Evolutionary conservation across 2,113 vertebrate species (phyloP), one percentile per base, ranked within the genome.

Genomic region (Prochilodus magdalenae): DNA sequence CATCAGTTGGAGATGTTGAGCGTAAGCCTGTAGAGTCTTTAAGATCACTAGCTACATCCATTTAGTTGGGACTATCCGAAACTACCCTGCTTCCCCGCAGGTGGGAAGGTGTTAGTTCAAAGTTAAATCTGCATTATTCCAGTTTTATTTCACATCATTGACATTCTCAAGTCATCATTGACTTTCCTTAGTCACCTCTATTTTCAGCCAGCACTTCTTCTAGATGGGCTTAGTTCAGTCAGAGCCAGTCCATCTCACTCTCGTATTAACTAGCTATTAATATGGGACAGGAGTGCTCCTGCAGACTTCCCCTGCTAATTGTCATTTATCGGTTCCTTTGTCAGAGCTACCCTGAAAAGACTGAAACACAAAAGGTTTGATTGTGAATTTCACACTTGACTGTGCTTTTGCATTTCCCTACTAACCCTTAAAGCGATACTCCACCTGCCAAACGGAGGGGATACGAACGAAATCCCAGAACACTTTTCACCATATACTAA

Each of bases 261-360:
- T 18, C 20, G 47, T 76, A 26, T 80, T 82, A 80, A 80, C 30
- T 71, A 67, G 40, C n/a, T 59, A 75, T 83, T 75, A 79, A 75
- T 83, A 79, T 67, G 40, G 40, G 29, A 77, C 51, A 75, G 65
- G 49, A 60, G 44, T 26, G 30, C 75, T 81, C 73, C 51, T 62
- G 60, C 63, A 72, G 79, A 57, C 66, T 33, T 51, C 24, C 72
- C 73, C 70, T 66, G 24, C 47, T 82, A 79, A 84, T 85, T 77
- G 81, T 70, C 77, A 83, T 86, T 83, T 83, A 83, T 85, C 77
- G 57, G 80, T 83, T 86, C 83, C 83, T 81, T 67, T 83, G 77
- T 79, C 70, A 73, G 33, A 24, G 27, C 51, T 55, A 62, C n/a
- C 72, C 78, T 73, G 69, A 53, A 63, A 83, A 73, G 59, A 55